Conservation (phyloP, 2,888 invertebrate species). For the Xanthia togata region DNA sequence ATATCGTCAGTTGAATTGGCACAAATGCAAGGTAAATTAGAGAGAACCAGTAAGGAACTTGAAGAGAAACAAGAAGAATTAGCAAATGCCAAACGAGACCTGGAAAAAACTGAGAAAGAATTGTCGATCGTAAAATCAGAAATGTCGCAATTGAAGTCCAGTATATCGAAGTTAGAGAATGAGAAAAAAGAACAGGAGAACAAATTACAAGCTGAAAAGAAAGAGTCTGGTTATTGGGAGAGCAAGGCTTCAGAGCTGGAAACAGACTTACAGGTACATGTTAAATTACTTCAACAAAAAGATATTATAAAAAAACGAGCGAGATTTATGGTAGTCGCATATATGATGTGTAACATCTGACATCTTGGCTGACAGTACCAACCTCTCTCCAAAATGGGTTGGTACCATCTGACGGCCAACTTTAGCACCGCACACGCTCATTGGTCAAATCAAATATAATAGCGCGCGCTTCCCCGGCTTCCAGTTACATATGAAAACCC, state of each 20-base stretch:
- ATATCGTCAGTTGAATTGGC: conserved; percentile 88
- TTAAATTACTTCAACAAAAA: not conserved
- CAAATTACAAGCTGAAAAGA: conserved; percentile 91
- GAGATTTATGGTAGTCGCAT: no score
- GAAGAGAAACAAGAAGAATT: conserved; percentile 83
- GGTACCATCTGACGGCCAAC: no score
- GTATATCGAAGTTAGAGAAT: conserved; percentile 82
- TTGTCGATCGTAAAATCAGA: conserved; percentile 83
- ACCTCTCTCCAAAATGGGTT: no score
- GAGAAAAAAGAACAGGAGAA: conserved; percentile 92
- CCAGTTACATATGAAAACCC: no score
- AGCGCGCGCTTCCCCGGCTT: no score
- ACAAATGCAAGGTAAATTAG: conserved; percentile 87
- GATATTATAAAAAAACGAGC: no score
- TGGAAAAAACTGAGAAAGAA: conserved; percentile 87
- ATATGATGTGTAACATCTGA: not conserved
- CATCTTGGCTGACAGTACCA: no score
- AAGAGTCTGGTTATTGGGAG: conserved; percentile 92
- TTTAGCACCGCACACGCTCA: no score
- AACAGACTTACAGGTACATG: conserved; percentile 89
- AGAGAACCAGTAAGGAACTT: conserved; percentile 79
- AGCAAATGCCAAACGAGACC: conserved; percentile 76
- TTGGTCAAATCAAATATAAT: no score
- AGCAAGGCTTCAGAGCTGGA: conserved; percentile 91
- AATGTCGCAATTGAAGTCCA: conserved; percentile 83